Evolutionary conservation across 37 sponge, comb jelly and placozoan genomes (phyloP), one percentile per base, ranked within the genome.

Genomic region (Chondrosia reniformis): DNA sequence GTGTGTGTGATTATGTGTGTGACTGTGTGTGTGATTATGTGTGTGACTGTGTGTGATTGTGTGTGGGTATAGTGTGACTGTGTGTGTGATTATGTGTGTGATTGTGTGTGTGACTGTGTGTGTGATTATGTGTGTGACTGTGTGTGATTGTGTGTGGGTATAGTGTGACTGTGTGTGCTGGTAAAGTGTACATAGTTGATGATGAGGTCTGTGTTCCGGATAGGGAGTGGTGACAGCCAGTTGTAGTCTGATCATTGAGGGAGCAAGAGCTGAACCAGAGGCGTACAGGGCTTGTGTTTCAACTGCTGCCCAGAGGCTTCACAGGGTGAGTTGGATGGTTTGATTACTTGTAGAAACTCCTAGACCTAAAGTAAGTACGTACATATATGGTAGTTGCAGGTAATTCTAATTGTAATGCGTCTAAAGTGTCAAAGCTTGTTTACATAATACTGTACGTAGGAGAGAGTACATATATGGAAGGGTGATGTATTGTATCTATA

Each of bases 181-280:
- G 10, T 19, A 49, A 10, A 19, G 52, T 49, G 15, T 49, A 49
- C 52, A 49, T 10, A 49, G 10, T 10, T 49, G 15, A 19, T 15
- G 10, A 49, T 49, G 52, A 15, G 10, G 15, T 15, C 15, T 49
- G 52, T 49, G 52, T 49, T 10, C 15, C 15, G 15, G 39, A 15
- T 49, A 94, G 88, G 97, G 97, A 63, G 88, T 96, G 12, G 93
- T 96, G 56, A 96, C 97, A 37, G 75, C 94, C 8, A 89, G 89
- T 22, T 86, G 92, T 56, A 88, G 91, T 76, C 76, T 97, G 43
- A 63, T 97, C 27, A 85, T 90, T 57, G 97, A 89, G 59, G 55
- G 94, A 37, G 86, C 89, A 0, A 87, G 79, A 19, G 75, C 67
- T 43, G 83, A 86, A 64, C 76, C 84, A 21, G 63, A 46, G 19